Evolutionary conservation across 2,797 vertebrate species (phyloP).

Genomic region (Australoheros facetus): DNA sequence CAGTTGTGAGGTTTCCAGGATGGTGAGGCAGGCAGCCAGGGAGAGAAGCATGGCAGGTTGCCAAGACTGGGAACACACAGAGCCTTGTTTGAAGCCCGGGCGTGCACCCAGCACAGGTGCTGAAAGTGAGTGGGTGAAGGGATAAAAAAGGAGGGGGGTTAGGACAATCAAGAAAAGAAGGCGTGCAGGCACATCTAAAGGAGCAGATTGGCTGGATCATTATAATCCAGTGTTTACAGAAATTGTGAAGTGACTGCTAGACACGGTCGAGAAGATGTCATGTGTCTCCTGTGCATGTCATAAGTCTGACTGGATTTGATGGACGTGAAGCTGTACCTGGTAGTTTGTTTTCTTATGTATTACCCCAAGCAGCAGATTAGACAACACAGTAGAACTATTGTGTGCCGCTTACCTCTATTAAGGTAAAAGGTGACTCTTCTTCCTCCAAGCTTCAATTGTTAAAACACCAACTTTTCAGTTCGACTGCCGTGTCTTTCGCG

Average conservation of each 20-base stretch:
- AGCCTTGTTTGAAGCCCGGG: conserved; percentile 77
- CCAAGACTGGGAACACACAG: conserved; percentile 76
- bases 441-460: conserved; percentile 21
- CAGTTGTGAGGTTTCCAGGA: conserved; percentile 80
- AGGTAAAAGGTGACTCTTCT: conserved; percentile 35
- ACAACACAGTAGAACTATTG: conserved; percentile 29
- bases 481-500: conserved; percentile 11
- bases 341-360: conserved; percentile 57
- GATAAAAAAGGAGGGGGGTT: neutral
- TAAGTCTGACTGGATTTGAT: conserved; percentile 66
- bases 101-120: conserved; percentile 82
- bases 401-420: conserved; percentile 19
- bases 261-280: conserved; percentile 38
- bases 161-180: conserved; percentile 49
- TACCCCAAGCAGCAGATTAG: conserved; percentile 40
- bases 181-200: conserved; percentile 44
- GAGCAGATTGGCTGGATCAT: conserved; percentile 55
- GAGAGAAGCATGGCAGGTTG: conserved; percentile 68
- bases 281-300: conserved; percentile 63
- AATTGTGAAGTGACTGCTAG: conserved; percentile 50
- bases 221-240: conserved; percentile 65
- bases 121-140: conserved; percentile 68
- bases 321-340: conserved; percentile 57
- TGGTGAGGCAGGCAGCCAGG: conserved; percentile 70
- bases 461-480: neutral